Conservation (phyloP, 2,888 invertebrate species). For the Lasioglossum villosulum region DNA sequence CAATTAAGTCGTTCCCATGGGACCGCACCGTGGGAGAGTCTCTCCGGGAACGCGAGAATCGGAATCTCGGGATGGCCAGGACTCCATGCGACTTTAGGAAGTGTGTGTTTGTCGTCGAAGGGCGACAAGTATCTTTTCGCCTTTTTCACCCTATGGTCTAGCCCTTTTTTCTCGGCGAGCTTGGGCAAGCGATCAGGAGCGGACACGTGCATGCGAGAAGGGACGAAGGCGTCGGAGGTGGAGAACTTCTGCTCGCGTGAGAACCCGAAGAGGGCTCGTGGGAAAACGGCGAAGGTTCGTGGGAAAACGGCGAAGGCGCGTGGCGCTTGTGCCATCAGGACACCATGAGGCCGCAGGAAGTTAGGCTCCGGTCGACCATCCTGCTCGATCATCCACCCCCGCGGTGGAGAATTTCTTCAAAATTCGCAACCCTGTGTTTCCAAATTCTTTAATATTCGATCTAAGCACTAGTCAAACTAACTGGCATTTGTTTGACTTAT, state of each 20-base stretch:
- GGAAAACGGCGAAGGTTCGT: constrained; percentile 79
- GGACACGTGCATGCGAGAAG: constrained; percentile 54
- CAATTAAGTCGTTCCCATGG: constrained; percentile 83
- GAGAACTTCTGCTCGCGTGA: constrained; percentile 75
- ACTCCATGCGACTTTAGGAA: constrained; percentile 76
- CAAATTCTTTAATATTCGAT: neutral
- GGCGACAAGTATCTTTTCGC: constrained; percentile 16
- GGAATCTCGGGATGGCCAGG: constrained; percentile 76
- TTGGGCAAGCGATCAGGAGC: neutral
- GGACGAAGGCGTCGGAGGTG: constrained; percentile 45
- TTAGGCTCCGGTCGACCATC: neutral
- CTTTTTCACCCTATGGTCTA: constrained; percentile 8
- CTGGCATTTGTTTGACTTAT: neutral
- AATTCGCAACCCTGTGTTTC: neutral
- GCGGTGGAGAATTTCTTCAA: neutral
- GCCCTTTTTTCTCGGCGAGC: constrained; percentile 17
- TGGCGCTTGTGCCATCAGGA: constrained; percentile 83
- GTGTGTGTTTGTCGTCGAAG: constrained; percentile 60
- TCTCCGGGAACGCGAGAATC: constrained; percentile 78
- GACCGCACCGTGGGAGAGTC: constrained; percentile 81
- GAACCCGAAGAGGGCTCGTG: constrained; percentile 68
- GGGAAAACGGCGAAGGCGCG: constrained; percentile 80
- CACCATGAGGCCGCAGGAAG: constrained; percentile 68
- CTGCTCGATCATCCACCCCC: constrained; percentile 35
- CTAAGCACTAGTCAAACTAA: neutral